Base-by-base conservation (phyloP, 92 coral and sea anemone species). In the Zoanthus sociatus region DNA sequence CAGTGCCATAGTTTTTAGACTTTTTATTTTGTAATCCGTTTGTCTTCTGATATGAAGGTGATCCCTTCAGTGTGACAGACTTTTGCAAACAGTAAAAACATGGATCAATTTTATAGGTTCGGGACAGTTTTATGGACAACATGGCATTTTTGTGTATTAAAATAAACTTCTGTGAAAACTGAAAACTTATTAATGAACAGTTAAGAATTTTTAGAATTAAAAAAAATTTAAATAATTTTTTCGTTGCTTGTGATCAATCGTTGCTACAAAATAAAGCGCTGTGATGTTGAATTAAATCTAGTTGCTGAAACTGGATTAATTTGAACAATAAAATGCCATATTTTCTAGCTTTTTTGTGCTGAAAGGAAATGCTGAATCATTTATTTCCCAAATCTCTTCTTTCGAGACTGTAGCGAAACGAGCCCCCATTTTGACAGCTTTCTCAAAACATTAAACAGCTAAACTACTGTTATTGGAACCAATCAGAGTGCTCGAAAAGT, bases 271-370 rank as follows among this genome's bases (percentile, higher is more conserved):
- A 75, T 75, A 75, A 56, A 75, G 78, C 61, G 78, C 78, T 47
- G 78, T 75, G 78, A 60, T 75, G 78, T 46, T 37, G 42, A 37
- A 37, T 37, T 37, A 37, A 37, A 37, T 37, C 42, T 37, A 37
- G 42, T 37, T 37, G 4, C 42, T 37, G 42, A 37, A 37, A 37
- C 42, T 37, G 26, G 26, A 26, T 26, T 37, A 73, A 33, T 73
- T 73, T 73, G 77, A 73, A 73, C 77, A 73, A 73, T 72, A n/a
- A 74, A 74, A 74, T 1, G 47, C 13, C 42, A 74, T 45, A 74
- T 47, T 74, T 44, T 45, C 33, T 54, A 31, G 78, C 78, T 75
- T 48, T 75, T 75, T 48, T 75, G 79, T 48, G 79, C 47, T 75
- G 47, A 47, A 47, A 61, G 63, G 79, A 48, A 61, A 47, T 46